phyloP scores from a whole-genome alignment of 1,140 invertebrate species.

The Drosophila subpulchrella region DNA sequence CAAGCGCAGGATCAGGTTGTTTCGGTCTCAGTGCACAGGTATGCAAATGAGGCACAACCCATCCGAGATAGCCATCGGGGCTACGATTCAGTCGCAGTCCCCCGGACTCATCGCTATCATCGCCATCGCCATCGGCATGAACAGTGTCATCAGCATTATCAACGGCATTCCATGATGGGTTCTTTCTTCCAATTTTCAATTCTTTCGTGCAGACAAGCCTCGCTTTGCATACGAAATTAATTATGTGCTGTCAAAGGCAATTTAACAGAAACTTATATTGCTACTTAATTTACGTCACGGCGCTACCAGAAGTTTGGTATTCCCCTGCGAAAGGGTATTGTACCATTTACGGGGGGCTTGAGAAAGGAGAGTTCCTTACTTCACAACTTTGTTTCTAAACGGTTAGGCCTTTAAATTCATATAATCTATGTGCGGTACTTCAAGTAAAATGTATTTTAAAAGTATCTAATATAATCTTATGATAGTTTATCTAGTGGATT shows the following conservation, averaged over 20 bases:
- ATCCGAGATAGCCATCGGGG: conserved; percentile 62
- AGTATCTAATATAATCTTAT: no score
- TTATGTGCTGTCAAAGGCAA: conserved; percentile 77
- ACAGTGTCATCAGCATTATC: conserved; percentile 59
- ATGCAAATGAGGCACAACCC: conserved; percentile 65
- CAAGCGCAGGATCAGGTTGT: conserved; percentile 26
- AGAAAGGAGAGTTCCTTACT: no score
- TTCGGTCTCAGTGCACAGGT: conserved; percentile 34
- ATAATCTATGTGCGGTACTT: no score
- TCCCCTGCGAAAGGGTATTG: not conserved
- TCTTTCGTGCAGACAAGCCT: conserved; percentile 57
- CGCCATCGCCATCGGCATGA: conserved; percentile 47
- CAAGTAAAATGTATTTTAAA: no score
- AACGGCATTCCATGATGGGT: conserved; percentile 71
- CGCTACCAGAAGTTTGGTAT: conserved; percentile 66
- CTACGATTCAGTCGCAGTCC: not conserved
- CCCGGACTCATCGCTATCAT: conserved; percentile 49
- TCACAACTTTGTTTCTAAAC: no score
- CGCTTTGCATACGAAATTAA: conserved; percentile 77
- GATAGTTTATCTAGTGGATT: no score
- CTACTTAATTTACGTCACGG: conserved; percentile 82
- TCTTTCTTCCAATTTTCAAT: conserved; percentile 61
- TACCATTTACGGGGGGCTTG: not conserved
- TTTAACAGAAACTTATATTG: conserved; percentile 81
- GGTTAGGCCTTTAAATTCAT: no score